These are phyloP conservation scores for Lochmaea capreae DNA, from an alignment of 2,888 invertebrate species.

Conservation along the genomic window DNA sequence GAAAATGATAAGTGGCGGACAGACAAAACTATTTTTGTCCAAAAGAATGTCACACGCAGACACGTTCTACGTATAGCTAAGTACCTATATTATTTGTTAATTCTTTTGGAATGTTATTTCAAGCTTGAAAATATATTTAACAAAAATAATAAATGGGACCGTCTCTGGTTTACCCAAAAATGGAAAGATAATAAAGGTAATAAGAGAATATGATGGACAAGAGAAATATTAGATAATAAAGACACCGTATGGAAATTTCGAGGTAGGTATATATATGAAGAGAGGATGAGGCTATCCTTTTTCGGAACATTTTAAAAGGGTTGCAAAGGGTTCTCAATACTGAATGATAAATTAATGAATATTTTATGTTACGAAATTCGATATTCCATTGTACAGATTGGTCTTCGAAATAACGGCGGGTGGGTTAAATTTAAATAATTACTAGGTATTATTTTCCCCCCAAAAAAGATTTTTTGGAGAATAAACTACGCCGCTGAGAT, in stretches of 20 bases:
- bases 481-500: not conserved
- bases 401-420: slow-evolving; percentile 14
- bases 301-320: slow-evolving; percentile 49
- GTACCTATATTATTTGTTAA: too few relatives aligned
- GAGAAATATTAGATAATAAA: slow-evolving; percentile 48
- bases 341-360: slow-evolving; percentile 59
- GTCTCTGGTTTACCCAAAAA: slow-evolving; percentile 26
- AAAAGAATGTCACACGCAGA: slow-evolving; percentile 5
- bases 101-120: not conserved
- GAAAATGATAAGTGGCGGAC: slow-evolving; percentile 34
- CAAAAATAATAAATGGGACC: not conserved
- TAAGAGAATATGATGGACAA: slow-evolving; percentile 43
- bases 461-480: not conserved
- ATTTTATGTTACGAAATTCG: slow-evolving; percentile 41
- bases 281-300: slow-evolving; percentile 43
- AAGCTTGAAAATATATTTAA: not conserved
- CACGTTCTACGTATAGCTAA: not conserved
- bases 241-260: slow-evolving; percentile 40
- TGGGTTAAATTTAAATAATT: slow-evolving; percentile 7
- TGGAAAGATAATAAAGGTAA: slow-evolving; percentile 40
- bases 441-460: not conserved
- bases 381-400: slow-evolving; percentile 37
- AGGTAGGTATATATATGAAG: slow-evolving; percentile 20
- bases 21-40: slow-evolving; percentile 34
- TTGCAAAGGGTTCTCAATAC: slow-evolving; percentile 54